A percentile compares a stretch with the other conserved stretches of the same genome.
phyloP scores from a whole-genome alignment of 2,113 vertebrate species.

The Electrona antarctica region DNA sequence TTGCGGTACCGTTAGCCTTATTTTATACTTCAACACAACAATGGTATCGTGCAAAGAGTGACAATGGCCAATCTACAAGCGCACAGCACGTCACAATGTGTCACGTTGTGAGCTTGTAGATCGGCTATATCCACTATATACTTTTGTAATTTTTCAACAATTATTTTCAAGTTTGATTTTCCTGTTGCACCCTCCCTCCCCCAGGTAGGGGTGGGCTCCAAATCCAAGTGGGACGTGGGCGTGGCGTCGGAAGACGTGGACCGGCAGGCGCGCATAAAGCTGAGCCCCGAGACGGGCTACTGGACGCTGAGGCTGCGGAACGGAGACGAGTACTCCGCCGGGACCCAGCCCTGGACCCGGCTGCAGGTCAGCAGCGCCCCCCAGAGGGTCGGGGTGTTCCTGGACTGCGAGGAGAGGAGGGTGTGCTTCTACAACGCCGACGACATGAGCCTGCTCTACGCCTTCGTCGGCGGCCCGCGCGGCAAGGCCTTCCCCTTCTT shows the following conservation, averaged over 20 bases:
- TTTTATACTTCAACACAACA: no score
- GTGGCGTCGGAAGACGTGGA: slow-evolving; percentile 80
- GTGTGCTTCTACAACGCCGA: slow-evolving; percentile 83
- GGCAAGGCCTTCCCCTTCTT: slow-evolving; percentile 84
- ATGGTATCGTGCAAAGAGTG: no score
- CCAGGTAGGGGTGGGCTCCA: slow-evolving; percentile 81
- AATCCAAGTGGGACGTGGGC: slow-evolving; percentile 88
- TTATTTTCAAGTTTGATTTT: no score
- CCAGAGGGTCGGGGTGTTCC: slow-evolving; percentile 78
- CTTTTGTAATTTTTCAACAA: no score
- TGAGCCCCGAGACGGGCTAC: slow-evolving; percentile 83
- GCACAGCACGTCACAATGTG: no score
- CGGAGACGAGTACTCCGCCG: slow-evolving; percentile 74
- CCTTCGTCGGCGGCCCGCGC: slow-evolving; percentile 74
- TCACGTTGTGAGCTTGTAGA: no score
- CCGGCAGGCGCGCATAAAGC: slow-evolving; percentile 75
- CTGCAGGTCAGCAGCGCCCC: slow-evolving; percentile 58
- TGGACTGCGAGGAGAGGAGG: slow-evolving; percentile 80
- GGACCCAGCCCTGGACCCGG: slow-evolving; percentile 80
- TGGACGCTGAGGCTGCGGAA: slow-evolving; percentile 85
- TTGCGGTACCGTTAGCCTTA: no score
- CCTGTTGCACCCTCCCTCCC: no score
- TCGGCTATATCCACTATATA: no score
- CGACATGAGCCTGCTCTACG: slow-evolving; percentile 83
- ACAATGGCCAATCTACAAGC: no score